Evolutionary conservation across 1,140 invertebrate species (phyloP).

Genomic region (Eurosta solidaginis): DNA sequence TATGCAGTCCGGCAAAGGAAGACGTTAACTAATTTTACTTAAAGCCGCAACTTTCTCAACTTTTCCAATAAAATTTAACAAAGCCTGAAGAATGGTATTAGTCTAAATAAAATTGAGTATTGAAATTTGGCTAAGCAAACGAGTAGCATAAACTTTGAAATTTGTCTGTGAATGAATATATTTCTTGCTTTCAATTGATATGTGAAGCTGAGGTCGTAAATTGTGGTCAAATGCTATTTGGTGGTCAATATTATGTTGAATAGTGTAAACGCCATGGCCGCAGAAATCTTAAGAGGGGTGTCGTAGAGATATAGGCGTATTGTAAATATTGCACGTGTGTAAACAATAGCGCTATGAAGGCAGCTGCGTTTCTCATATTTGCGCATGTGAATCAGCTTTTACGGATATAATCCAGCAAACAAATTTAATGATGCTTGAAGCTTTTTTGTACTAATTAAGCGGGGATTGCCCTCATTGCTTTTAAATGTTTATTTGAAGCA

Average conservation of each 20-base stretch:
- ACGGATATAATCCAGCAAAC: too few species aligned
- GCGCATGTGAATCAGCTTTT: too few species aligned
- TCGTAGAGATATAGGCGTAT: neutral
- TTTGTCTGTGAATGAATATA: neutral
- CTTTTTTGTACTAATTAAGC: too few species aligned
- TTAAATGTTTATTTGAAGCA: too few species aligned
- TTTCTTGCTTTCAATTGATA: neutral
- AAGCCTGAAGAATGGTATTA: neutral
- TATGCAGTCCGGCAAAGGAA: neutral
- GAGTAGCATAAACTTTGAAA: too few species aligned
- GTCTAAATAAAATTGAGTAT: neutral
- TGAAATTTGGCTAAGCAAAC: neutral
- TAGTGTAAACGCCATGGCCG: neutral
- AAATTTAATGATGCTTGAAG: too few species aligned
- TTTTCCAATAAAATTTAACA: neutral
- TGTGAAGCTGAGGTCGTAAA: slow-evolving; percentile 6
- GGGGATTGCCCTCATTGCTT: too few species aligned
- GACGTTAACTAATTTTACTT: neutral
- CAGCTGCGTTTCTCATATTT: neutral
- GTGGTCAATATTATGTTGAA: neutral
- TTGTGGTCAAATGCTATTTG: slow-evolving; percentile 16
- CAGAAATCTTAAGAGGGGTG: too few species aligned
- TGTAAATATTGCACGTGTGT: neutral
- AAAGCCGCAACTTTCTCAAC: neutral
- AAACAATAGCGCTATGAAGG: neutral